phyloP scores from a whole-genome alignment of 2,113 vertebrate species.

The Nothocercus julius region DNA sequence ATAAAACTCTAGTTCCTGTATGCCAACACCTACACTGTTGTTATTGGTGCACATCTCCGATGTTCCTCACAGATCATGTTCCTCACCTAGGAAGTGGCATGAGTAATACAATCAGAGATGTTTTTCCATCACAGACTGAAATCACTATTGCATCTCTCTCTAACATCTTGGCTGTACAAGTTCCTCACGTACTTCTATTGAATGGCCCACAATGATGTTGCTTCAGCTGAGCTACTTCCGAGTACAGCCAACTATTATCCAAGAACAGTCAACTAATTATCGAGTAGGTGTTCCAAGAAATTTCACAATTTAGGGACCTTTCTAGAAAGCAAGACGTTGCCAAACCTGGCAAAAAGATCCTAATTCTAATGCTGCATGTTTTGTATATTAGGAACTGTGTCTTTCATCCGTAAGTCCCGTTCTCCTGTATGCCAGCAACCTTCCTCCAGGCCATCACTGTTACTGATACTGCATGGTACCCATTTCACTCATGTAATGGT shows the following conservation, averaged over 20 bases:
- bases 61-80: not conserved
- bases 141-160: not conserved
- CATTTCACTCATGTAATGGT: not conserved
- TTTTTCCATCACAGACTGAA: not conserved
- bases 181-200: not conserved
- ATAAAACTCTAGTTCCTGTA: not conserved
- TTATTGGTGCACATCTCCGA: not conserved
- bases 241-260: not conserved
- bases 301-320: not conserved
- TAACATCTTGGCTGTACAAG: not conserved
- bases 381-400: not conserved
- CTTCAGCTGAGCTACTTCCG: not conserved
- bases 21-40: not conserved
- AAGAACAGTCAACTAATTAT: not conserved
- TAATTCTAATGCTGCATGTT: not conserved
- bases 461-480: not conserved
- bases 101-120: not conserved
- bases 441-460: not conserved
- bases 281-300: not conserved
- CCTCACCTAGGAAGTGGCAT: not conserved
- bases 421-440: accelerated
- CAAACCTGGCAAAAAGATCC: not conserved
- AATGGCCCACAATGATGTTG: not conserved
- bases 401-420: not conserved
- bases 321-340: not conserved